phyloP scores from a whole-genome alignment of 2,113 vertebrate species.

The Phaethornis superciliosus region DNA sequence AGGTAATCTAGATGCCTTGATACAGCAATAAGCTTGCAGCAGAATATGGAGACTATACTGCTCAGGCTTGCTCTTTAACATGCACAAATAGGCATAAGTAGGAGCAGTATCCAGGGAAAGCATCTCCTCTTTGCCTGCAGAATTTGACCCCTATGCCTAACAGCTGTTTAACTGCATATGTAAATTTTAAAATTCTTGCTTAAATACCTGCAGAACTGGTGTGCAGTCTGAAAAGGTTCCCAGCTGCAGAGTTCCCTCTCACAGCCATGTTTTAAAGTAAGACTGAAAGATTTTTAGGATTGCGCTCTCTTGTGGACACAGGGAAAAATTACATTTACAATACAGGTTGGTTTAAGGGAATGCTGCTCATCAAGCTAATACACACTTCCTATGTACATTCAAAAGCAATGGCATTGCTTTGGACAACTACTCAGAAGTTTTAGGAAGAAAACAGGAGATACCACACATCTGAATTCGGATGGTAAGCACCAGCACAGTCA shows the following conservation, averaged over 20 bases:
- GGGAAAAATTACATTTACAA: not conserved
- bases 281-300: not conserved
- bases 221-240: not conserved
- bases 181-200: not conserved
- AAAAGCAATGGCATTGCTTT: not conserved
- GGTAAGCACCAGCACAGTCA: not conserved
- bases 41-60: not conserved
- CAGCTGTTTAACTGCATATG: accelerated
- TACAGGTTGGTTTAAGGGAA: not conserved
- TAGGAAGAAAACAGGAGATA: not conserved
- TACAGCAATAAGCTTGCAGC: not conserved
- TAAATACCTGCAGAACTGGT: not conserved
- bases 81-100: accelerated
- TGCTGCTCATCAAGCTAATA: not conserved
- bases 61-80: not conserved
- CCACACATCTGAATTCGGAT: not conserved
- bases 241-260: not conserved
- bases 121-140: not conserved
- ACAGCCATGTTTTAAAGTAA: not conserved
- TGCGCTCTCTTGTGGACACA: accelerated
- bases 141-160: not conserved
- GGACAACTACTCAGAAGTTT: not conserved
- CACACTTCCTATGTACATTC: not conserved
- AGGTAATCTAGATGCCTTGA: not conserved
- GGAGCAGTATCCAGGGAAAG: not conserved